These are phyloP conservation scores for Panthera uncia DNA, from an alignment of 2,113 vertebrate genomes.

Conservation along the genomic window DNA sequence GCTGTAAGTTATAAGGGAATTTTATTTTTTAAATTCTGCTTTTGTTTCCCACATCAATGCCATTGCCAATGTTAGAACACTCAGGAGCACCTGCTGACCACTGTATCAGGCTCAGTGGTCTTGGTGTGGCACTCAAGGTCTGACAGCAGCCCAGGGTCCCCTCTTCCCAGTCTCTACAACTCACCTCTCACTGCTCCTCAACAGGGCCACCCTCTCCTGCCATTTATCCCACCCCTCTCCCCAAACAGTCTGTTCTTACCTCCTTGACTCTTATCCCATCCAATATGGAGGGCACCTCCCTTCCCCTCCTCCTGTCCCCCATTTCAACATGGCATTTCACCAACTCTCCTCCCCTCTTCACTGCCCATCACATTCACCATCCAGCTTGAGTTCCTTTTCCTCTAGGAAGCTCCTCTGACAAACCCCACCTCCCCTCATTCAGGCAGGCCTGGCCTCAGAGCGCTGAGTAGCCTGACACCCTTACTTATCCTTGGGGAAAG, in stretches of 20 bases:
- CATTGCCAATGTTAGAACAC: neutral
- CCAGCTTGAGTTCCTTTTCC: neutral
- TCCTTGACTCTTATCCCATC: neutral
- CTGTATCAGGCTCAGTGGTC: neutral
- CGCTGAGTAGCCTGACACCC: neutral
- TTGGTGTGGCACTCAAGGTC: neutral
- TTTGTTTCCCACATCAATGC: neutral
- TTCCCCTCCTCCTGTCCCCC: neutral
- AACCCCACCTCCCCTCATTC: neutral
- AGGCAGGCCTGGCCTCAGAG: neutral
- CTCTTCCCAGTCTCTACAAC: neutral
- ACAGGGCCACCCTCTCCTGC: too few species aligned
- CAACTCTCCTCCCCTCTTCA: neutral
- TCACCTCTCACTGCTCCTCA: neutral
- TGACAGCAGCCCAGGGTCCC: neutral
- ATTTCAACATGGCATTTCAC: neutral
- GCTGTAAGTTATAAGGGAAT: too few species aligned
- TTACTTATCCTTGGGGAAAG: neutral
- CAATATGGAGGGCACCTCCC: neutral
- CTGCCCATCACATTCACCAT: neutral
- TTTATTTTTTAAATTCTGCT: too few species aligned
- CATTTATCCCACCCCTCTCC: neutral
- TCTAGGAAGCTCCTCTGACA: neutral
- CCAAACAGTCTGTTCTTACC: neutral
- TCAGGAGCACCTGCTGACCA: neutral